A percentile compares a stretch with the other conserved stretches of the same genome.
phyloP scores from a whole-genome alignment of 2,113 vertebrate genomes.

The Octodon degus region DNA sequence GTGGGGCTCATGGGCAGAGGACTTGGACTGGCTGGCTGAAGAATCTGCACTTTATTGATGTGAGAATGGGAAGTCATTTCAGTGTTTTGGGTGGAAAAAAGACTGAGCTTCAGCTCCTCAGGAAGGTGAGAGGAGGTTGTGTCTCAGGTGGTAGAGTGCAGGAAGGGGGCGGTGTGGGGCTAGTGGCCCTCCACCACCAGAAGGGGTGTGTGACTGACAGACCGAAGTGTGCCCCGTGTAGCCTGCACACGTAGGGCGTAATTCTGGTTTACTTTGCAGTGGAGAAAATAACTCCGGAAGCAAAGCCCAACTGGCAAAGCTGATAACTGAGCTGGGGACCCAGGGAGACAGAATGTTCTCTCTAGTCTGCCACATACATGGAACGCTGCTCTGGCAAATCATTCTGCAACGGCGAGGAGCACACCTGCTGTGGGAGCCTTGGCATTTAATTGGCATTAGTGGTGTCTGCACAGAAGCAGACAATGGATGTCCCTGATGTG shows the following conservation, averaged over 20 bases:
- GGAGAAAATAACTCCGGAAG: neutral
- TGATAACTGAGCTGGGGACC: neutral
- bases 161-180: too few relatives aligned
- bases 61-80: neutral
- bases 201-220: accelerated
- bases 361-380: conserved; percentile 54
- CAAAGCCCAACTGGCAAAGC: conserved; percentile 14
- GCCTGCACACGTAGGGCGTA: too few relatives aligned
- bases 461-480: conserved; percentile 82
- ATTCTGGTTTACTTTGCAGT: neutral
- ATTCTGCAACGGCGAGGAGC: conserved; percentile 83
- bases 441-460: conserved; percentile 86
- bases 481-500: conserved; percentile 81
- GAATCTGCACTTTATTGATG: neutral
- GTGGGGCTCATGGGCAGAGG: neutral
- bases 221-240: neutral
- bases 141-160: neutral
- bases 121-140: neutral
- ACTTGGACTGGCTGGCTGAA: neutral
- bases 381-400: conserved; percentile 67
- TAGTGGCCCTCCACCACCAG: neutral
- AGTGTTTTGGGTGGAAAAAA: conserved; percentile 17
- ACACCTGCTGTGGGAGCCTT: conserved; percentile 82
- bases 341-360: conserved; percentile 53
- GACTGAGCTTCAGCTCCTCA: neutral